A percentile compares a stretch with the other conserved stretches of the same genome.
phyloP scores from a whole-genome alignment of 2,888 invertebrate species.

The Parnassius smintheus region DNA sequence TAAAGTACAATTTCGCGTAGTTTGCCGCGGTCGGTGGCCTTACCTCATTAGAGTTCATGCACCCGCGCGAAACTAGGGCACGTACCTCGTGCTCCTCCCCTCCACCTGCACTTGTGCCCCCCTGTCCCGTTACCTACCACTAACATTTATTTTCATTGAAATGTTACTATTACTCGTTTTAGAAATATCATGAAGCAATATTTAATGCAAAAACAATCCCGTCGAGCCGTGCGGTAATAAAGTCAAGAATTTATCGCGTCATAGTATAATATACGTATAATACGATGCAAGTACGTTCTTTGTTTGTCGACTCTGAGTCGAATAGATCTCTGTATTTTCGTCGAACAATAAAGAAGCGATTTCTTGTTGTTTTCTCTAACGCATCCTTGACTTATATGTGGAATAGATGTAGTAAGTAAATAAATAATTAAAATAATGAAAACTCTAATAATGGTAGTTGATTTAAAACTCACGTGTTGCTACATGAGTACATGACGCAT shows the following conservation, averaged over 20 bases:
- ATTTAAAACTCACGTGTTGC: slow-evolving; percentile 18
- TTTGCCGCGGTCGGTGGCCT: slow-evolving; percentile 76
- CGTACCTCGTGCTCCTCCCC: slow-evolving; percentile 67
- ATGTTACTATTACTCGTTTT: slow-evolving; percentile 58
- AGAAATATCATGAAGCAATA: slow-evolving; percentile 45
- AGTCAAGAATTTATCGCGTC: slow-evolving; percentile 30
- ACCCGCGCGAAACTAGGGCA: slow-evolving; percentile 80
- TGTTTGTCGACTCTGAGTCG: slow-evolving; percentile 34
- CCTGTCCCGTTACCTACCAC: slow-evolving; percentile 67
- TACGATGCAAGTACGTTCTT: slow-evolving; percentile 33
- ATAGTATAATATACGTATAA: slow-evolving; percentile 15
- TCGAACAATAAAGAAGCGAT: slow-evolving; percentile 35
- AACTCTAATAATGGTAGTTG: background rate
- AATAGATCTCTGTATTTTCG: slow-evolving; percentile 42
- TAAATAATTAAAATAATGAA: background rate
- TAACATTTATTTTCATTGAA: slow-evolving; percentile 68
- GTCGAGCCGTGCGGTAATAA: slow-evolving; percentile 32
- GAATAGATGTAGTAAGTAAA: background rate
- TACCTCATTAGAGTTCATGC: slow-evolving; percentile 81
- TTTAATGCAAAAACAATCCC: slow-evolving; percentile 40
- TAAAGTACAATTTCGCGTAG: slow-evolving; percentile 59
- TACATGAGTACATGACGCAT: slow-evolving; percentile 31
- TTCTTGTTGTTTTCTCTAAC: slow-evolving; percentile 10
- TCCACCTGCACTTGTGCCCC: slow-evolving; percentile 43
- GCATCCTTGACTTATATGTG: background rate